Percentiles rank a stretch among this genome's conserved stretches.
Evolutionary conservation across 2,113 vertebrate species (phyloP).

Genomic region (Castor canadensis): DNA sequence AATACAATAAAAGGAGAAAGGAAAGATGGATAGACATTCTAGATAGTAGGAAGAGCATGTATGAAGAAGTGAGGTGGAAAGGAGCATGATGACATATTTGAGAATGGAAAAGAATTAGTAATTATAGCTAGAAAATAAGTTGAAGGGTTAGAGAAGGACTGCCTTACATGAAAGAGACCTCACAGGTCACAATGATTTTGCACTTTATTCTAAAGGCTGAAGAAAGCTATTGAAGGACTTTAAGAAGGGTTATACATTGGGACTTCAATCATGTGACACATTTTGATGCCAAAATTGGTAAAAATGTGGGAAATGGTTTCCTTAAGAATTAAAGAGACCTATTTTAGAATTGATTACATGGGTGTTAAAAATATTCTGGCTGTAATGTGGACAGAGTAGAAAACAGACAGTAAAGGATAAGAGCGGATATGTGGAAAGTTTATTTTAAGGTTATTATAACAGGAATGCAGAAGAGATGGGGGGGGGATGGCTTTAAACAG

Average conservation of each 20-base stretch:
- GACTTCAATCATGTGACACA: neutral
- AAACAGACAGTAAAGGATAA: neutral
- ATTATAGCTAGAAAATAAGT: neutral
- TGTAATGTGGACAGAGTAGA: neutral
- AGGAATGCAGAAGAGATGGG: constrained; percentile 2
- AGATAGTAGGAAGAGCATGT: neutral
- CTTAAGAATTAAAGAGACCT: neutral
- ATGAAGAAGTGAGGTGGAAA: neutral
- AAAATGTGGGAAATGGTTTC: neutral
- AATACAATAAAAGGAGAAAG: no score
- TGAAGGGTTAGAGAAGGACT: neutral
- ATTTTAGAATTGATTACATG: constrained; percentile 26
- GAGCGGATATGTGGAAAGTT: neutral
- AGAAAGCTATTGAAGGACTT: constrained; percentile 26
- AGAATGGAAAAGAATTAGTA: neutral
- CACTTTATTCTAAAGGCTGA: constrained; percentile 11
- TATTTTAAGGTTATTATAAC: neutral
- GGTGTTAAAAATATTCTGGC: constrained; percentile 1
- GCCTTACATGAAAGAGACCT: neutral
- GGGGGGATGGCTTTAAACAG: neutral
- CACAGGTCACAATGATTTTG: neutral
- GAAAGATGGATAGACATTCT: no score
- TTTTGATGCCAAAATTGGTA: neutral
- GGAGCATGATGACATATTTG: neutral
- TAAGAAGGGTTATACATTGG: neutral